Evolutionary conservation across 2,888 invertebrate genomes (phyloP).

Genomic region (Balanococcus diminutus): DNA sequence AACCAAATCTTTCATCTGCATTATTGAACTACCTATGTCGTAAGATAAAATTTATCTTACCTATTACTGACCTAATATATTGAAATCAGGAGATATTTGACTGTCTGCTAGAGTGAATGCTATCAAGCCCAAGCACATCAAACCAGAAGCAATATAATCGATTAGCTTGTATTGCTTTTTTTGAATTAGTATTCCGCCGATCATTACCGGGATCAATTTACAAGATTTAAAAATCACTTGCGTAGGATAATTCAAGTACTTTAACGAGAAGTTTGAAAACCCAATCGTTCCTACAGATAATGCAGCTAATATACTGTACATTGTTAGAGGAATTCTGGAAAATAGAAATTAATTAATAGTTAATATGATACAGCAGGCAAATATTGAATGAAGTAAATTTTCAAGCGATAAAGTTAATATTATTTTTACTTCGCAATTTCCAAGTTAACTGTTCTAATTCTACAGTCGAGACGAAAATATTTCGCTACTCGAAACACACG

Average conservation of each 20-base stretch:
- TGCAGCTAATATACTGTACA: slow-evolving; percentile 81
- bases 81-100: slow-evolving; percentile 67
- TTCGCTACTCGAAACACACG: not conserved
- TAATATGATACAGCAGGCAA: too few relatives aligned
- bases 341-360: slow-evolving; percentile 16
- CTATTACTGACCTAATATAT: slow-evolving; percentile 64
- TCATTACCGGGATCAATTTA: slow-evolving; percentile 92
- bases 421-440: too few relatives aligned
- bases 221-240: slow-evolving; percentile 95
- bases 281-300: slow-evolving; percentile 95
- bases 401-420: too few relatives aligned
- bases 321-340: slow-evolving; percentile 79
- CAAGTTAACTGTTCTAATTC: not conserved
- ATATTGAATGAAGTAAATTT: too few relatives aligned
- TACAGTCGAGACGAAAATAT: not conserved
- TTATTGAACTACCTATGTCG: not conserved
- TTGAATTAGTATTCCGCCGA: slow-evolving; percentile 91
- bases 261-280: slow-evolving; percentile 90
- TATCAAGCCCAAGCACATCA: slow-evolving; percentile 88
- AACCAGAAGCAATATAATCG: slow-evolving; percentile 81
- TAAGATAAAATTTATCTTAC: not conserved
- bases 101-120: slow-evolving; percentile 86
- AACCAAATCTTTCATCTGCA: not conserved
- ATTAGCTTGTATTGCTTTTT: slow-evolving; percentile 82
- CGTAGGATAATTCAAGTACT: slow-evolving; percentile 94